These are phyloP conservation scores for Sebastiscus albofasciatus DNA, from an alignment of 2,797 vertebrate species.

Conservation along the genomic window DNA sequence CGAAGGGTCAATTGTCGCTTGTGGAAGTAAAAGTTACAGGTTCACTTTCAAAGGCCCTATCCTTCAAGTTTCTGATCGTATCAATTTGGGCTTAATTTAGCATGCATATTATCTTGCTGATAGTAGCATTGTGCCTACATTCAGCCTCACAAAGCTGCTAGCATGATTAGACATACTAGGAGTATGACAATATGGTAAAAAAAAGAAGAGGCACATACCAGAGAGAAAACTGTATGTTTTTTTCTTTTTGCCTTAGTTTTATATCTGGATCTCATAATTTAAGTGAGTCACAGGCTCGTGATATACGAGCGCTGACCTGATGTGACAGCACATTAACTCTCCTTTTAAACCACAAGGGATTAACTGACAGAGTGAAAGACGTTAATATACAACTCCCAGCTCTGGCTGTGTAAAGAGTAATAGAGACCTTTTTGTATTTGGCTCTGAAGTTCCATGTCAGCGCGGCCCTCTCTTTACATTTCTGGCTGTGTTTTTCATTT, in stretches of 20 bases:
- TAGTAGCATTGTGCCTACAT: background rate
- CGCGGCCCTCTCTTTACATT: background rate
- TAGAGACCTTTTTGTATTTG: constrained; percentile 14
- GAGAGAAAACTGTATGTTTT: background rate
- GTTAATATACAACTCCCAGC: constrained; percentile 3
- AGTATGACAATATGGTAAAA: background rate
- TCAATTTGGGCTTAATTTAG: background rate
- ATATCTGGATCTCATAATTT: background rate
- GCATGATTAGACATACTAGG: background rate
- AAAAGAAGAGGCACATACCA: background rate
- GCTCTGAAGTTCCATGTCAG: background rate
- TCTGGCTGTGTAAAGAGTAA: background rate
- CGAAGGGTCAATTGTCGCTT: background rate
- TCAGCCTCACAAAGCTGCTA: accelerated
- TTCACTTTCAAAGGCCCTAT: background rate
- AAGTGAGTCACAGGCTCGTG: constrained; percentile 11
- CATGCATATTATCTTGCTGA: background rate
- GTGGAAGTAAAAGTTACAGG: background rate
- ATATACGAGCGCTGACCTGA: constrained; percentile 11
- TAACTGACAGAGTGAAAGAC: constrained; percentile 1
- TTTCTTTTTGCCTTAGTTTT: background rate
- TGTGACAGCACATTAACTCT: constrained; percentile 6
- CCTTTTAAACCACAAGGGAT: constrained; percentile 19
- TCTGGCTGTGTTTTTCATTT: background rate
- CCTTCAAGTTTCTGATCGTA: background rate